Base-by-base conservation (phyloP, 1,140 invertebrate genomes). In the Orius laevigatus region DNA sequence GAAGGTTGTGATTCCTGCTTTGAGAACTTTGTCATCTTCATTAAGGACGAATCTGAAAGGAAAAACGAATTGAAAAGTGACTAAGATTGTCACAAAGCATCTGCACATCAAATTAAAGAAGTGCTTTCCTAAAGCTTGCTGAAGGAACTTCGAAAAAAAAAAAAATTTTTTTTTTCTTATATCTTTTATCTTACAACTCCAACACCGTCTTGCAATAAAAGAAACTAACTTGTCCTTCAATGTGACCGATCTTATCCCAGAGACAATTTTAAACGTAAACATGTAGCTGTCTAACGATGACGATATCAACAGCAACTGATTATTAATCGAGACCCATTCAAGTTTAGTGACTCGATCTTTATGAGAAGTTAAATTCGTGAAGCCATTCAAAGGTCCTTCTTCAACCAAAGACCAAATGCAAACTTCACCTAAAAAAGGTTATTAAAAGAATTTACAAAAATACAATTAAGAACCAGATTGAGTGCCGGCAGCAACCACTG, bases 401-500 rank as follows among this genome's bases (percentile, higher is more conserved):
- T 16, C 36, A 10, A 38, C 36, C n/a, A 38, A 38, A 38, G 36
- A 38, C 50, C 50, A 52, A 15, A 52, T 32, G n/a, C 44, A 14
- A 25, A 51, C 44, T 32, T 18, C 49, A 31, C 44, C 42, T 47
- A 38, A 19, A 51, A 32, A 33, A n/a, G n/a, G n/a, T n/a, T n/a
- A n/a, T n/a, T n/a, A n/a, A 25, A 25, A 25, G 3, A 4, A 25
- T 25, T n/a, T n/a, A n/a, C n/a, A n/a, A n/a, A 25, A 25, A 25
- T 25, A 8, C 25, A 25, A 4, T 19, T 4, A 42, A 42, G 12
- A 14, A 53, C 51, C 51, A 10, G 18, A 34, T 12, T 49, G 42
- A 41, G 48, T 49, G 3, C 46, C 51, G 6, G 46, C 18, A 41
- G 51, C 51, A 40, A 53, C 14, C 10, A 53, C 39, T 39, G 48